A percentile compares a stretch with the other conserved stretches of the same genome.
phyloP scores from a whole-genome alignment of 2,797 vertebrate species.

The Halcyon badia region DNA sequence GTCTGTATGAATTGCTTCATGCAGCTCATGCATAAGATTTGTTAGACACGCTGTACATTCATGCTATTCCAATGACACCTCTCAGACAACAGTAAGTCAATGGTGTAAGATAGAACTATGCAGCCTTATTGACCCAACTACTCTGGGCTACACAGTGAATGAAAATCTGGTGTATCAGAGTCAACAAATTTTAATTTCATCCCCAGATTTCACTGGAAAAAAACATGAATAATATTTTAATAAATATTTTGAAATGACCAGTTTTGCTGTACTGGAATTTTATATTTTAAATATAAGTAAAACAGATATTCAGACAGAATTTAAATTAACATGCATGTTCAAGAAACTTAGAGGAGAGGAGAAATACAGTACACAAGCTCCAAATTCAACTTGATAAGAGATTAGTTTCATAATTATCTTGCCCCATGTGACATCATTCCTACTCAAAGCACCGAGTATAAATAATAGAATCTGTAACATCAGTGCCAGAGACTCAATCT shows the following conservation, averaged over 20 bases:
- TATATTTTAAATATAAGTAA: neutral
- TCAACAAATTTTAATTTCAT: neutral
- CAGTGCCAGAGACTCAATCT: neutral
- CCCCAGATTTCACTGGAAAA: neutral
- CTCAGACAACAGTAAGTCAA: neutral
- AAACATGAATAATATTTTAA: neutral
- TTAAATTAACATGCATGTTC: neutral
- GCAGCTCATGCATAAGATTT: neutral
- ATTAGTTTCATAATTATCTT: neutral
- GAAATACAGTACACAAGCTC: neutral
- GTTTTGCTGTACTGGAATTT: neutral
- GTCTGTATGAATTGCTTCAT: neutral
- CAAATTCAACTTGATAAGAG: neutral
- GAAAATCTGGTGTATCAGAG: neutral
- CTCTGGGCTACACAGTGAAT: neutral
- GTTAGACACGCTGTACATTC: neutral
- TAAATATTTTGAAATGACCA: neutral
- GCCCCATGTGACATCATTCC: neutral
- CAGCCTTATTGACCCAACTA: neutral
- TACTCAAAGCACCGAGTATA: neutral
- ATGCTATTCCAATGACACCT: neutral
- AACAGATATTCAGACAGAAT: neutral
- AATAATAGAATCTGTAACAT: neutral
- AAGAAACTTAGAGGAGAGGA: neutral
- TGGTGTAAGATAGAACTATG: neutral